These are phyloP conservation scores for Leucopsar rothschildi DNA, from an alignment of 2,113 vertebrate species.

Conservation along the genomic window DNA sequence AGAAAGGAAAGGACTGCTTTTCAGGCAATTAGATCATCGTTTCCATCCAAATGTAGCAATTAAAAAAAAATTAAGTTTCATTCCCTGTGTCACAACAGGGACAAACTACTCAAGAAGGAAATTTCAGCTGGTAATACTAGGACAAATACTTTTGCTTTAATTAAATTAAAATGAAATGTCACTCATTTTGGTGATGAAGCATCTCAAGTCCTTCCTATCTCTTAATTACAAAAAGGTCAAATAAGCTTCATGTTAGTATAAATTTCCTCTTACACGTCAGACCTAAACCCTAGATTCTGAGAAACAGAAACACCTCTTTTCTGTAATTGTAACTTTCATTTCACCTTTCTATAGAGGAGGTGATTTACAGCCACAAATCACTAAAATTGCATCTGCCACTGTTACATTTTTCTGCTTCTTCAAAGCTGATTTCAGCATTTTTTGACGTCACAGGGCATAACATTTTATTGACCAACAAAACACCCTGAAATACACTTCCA, in stretches of 20 bases:
- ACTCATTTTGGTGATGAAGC: background rate
- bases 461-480: constrained; percentile 59
- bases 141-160: background rate
- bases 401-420: background rate
- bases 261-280: background rate
- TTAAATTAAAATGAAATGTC: background rate
- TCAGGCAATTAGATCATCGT: background rate
- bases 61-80: background rate
- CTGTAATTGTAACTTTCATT: background rate
- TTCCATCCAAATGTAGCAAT: background rate
- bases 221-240: background rate
- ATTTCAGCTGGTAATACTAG: background rate
- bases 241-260: background rate
- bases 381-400: constrained; percentile 7
- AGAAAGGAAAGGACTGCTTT: background rate
- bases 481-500: constrained; percentile 52
- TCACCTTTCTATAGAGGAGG: background rate
- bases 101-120: background rate
- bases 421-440: constrained; percentile 50
- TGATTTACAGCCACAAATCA: constrained; percentile 19
- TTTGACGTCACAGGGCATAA: background rate
- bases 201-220: background rate
- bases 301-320: background rate
- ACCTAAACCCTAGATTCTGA: background rate
- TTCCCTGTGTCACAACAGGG: background rate